Percentiles rank a stretch among this genome's conserved stretches.
Evolutionary conservation across 2,797 vertebrate species (phyloP).

Genomic region (Threskiornis aethiopicus): DNA sequence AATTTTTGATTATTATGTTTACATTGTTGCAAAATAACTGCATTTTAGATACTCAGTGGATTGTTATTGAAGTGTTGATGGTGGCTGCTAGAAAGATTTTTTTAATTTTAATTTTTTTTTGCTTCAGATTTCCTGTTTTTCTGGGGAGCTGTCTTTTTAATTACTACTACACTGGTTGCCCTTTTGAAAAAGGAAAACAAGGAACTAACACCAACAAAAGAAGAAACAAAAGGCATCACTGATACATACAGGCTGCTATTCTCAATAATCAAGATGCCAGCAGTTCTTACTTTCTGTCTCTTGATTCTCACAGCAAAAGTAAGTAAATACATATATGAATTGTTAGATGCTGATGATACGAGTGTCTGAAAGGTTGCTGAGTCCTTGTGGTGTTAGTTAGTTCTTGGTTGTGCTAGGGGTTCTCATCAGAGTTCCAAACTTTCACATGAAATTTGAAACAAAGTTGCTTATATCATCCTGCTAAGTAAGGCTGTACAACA

Average conservation of each 20-base stretch:
- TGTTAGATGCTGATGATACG: not conserved
- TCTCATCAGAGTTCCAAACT: not conserved
- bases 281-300: constrained; percentile 90
- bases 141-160: constrained; percentile 92
- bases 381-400: not conserved
- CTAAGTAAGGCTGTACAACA: not conserved
- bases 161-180: constrained; percentile 94
- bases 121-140: constrained; percentile 95
- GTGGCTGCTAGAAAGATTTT: not conserved
- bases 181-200: constrained; percentile 90
- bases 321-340: not conserved
- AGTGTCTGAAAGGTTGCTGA: not conserved
- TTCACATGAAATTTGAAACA: not conserved
- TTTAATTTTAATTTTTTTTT: not conserved
- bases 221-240: constrained; percentile 89
- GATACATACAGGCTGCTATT: constrained; percentile 92
- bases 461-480: accelerated
- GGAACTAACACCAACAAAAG: constrained; percentile 73
- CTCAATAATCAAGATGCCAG: constrained; percentile 92
- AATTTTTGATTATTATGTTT: not conserved
- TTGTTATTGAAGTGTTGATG: not conserved
- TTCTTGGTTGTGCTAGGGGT: not conserved
- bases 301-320: constrained; percentile 96
- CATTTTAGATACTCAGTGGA: not conserved
- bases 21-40: not conserved